Evolutionary conservation across 2,113 vertebrate species (phyloP), one percentile per base, ranked within the genome.

Genomic region (Pelecanus crispus): DNA sequence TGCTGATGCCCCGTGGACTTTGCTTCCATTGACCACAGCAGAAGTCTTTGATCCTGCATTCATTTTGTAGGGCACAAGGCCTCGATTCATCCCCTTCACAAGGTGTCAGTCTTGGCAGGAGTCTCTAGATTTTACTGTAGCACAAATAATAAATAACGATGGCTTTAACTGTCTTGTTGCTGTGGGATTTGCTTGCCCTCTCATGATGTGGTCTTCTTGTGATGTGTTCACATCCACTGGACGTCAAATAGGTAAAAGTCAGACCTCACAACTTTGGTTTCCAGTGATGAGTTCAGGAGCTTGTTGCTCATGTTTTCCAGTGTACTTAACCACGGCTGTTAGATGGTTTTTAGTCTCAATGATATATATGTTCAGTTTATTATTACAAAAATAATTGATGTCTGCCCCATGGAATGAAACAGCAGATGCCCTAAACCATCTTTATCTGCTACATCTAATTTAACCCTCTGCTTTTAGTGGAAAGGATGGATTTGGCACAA

Each of bases 21-120:
- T 49, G 13, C 80, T 87, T 85, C 70, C 14, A 14, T 20, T 73
- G 82, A 38, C 52, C 56, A 28, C 40, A 82, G 58, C 38, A 87
- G 53, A 75, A 28, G 14, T 72, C 55, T 87, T 61, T 80, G 70
- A 32, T 34, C 56, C 65, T 71, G 0, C 7, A 13, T 31, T 89
- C 12, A 1, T 80, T 81, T 78, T 75, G 34, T 87, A 53, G 89
- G 62, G 50, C 42, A 90, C 81, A 96, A 82, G 66, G 56, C 73
- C 62, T 92, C 11, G 1, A 87, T 95, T 95, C 81, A 87, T 95
- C 40, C 21, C 20, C 0, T 7, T 89, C 63, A 53, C 16, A 45
- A 81, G 67, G 90, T 80, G 86, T 75, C 91, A 96, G 17, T 86
- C 49, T 90, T 96, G 93, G 79, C 92, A 95, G 45, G 32, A 95